A percentile compares a stretch with the other conserved stretches of the same genome.
Evolutionary conservation across 2,888 invertebrate genomes (phyloP).

Genomic region (Drosophila dives): DNA sequence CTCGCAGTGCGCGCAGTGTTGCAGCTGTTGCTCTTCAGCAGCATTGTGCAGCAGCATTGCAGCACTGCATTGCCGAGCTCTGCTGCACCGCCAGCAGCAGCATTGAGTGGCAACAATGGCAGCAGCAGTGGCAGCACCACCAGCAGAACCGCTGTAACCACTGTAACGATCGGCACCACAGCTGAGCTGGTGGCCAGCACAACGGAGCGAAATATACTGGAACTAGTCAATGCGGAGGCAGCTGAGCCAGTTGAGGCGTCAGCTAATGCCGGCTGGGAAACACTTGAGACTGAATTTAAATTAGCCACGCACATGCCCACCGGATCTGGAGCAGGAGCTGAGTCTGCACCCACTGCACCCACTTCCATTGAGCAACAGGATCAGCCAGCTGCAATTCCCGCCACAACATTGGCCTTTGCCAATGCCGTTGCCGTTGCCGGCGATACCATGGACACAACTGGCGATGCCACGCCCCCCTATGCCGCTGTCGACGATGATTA

Average conservation of each 20-base stretch:
- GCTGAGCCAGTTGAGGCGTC: constrained; percentile 4
- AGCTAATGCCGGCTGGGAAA: constrained; percentile 68
- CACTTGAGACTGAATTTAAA: constrained; percentile 72
- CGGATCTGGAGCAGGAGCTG: constrained; percentile 4
- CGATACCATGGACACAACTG: constrained; percentile 52
- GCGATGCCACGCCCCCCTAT: constrained; percentile 81
- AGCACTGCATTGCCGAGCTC: constrained; percentile 54
- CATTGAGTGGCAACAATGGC: constrained; percentile 3
- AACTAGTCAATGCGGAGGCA: constrained; percentile 59
- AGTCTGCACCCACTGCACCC: constrained; percentile 60
- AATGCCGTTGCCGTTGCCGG: constrained; percentile 70
- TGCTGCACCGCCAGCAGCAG: constrained; percentile 18
- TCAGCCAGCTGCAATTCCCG: constrained; percentile 77
- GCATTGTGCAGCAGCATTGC: constrained; percentile 71
- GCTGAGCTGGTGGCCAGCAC: constrained; percentile 26
- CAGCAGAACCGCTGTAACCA: background rate
- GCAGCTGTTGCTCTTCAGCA: constrained; percentile 74
- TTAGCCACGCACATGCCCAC: constrained; percentile 51
- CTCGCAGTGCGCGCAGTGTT: constrained; percentile 65
- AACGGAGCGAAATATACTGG: constrained; percentile 38
- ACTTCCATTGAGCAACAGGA: constrained; percentile 82
- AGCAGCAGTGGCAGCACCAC: constrained; percentile 5
- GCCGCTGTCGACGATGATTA: constrained; percentile 81
- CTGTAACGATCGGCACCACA: constrained; percentile 13
- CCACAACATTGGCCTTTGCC: constrained; percentile 80